Base-by-base conservation (phyloP, 2,797 vertebrate genomes). In the Buceros bicornis region DNA sequence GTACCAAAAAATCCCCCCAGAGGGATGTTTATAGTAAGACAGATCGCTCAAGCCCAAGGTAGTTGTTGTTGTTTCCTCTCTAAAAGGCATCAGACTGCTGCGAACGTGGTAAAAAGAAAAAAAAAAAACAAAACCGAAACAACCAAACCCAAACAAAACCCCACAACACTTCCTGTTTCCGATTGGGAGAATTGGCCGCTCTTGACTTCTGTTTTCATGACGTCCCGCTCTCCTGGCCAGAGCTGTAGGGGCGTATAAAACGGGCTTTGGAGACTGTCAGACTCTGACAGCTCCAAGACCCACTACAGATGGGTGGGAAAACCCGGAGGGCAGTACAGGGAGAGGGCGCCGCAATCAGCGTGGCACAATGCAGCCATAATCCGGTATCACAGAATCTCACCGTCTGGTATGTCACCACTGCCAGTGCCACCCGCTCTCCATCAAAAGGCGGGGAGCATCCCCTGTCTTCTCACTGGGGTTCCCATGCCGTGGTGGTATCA, bases 311-410 rank as follows among this genome's bases (percentile, higher is more conserved):
- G 16, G 16, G 33, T 65, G 21, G n/a, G 7, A 56, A n/a, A 74
- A 5, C n/a, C 22, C 10, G 2, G 33, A 28, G 24, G 29, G 21
- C 2, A 20, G 24, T 9, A 33, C 54, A 45, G 66, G 21, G 48
- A n/a, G 43, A 21, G 0, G 0, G 40, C 5, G 2, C 18, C 0
- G 0, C 60, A 12, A 6, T 37, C 0, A 0, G 15, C 3, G 4
- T 58, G n/a, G 51, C 3, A 2, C 79, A 1, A 1, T 2, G 1
- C 10, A 40, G 21, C 47, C 0, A 0, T 31, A 16, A 10, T 14
- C 29, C 33, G 17, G 12, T 31, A 7, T 29, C 26, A 8, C 15
- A 6, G 11, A 8, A 33, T 40, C 8, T 47, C 35, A 5, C 4
- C 2, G 28, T 13, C 18, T 24, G 48, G 8, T 40, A 13, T 43